Evolutionary conservation across 2,888 invertebrate species (phyloP), one percentile per base, ranked within the genome.

Genomic region (Apotomis betuletana): DNA sequence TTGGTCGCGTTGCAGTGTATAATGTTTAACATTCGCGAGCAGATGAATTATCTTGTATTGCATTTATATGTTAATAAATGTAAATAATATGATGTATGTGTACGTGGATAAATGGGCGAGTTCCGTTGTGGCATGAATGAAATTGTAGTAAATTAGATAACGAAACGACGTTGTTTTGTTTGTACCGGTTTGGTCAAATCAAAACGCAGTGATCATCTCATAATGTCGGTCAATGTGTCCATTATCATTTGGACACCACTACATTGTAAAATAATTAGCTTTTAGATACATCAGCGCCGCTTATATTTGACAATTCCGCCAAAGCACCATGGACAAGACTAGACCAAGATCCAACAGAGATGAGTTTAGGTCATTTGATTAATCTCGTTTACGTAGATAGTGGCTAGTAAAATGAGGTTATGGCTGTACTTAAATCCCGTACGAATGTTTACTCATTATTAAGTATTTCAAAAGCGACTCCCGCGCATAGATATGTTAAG

Each of bases 51-150:
- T 36, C 46, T 65, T 70, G 60, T 55, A 57, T 12, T 58, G 61
- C 71, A 72, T 67, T 72, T 60, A 65, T 57, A 72, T 72, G 67
- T 15, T 46, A 67, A 67, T 67, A 61, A 61, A 65, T 70, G 65
- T 67, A 67, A 65, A 71, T 71, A 63, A 59, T 58, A 68, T 67
- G 58, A 62, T 72, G 62, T 58, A 54, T 67, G 61, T 61, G 27
- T 54, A 67, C 27, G 41, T 70, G 64, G 64, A 67, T 67, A 68
- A 68, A 36, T 54, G 63, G 52, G 46, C 72, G 61, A 59, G 59
- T 70, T 70, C 63, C 72, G 58, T 68, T 68, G 54, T 49, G 55
- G 46, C 36, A 67, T 68, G 72, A 72, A 72, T 72, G 72, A 68
- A 54, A 72, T 68, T 49, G 36, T 63, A 72, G 68, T 63, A 59